Conservation (phyloP, 2,797 vertebrate genomes). For the Setipinna tenuifilis region DNA sequence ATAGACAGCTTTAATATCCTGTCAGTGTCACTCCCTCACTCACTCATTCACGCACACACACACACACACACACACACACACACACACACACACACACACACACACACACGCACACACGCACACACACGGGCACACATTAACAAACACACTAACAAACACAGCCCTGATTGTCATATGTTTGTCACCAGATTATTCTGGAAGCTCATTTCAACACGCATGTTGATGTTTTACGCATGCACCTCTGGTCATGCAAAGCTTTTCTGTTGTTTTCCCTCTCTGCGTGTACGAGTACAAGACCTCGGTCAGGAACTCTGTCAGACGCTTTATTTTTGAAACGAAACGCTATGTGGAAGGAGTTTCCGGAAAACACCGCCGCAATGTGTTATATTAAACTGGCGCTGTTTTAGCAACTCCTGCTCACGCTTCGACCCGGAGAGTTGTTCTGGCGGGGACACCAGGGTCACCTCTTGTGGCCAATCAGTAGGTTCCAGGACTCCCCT, state of each 20-base stretch:
- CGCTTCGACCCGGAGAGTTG: not conserved
- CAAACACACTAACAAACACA: not conserved
- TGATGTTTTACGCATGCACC: not conserved
- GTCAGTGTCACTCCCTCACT: constrained; percentile 46
- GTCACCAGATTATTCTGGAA: constrained; percentile 23
- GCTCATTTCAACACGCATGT: constrained; percentile 18
- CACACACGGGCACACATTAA: not conserved
- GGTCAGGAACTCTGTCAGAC: not conserved
- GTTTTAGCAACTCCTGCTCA: not conserved
- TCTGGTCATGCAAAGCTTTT: constrained; percentile 4
- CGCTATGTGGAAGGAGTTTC: not conserved
- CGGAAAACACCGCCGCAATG: not conserved
- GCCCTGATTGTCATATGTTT: constrained; percentile 16
- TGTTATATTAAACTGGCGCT: constrained; percentile 1
- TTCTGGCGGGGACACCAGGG: not conserved
- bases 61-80: constrained; percentile 28
- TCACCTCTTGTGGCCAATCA: constrained; percentile 34
- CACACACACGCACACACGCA: not conserved
- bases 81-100: constrained; percentile 25
- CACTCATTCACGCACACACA: not conserved
- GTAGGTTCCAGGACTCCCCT: constrained; percentile 47
- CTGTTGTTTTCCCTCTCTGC: not conserved
- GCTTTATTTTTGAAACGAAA: not conserved
- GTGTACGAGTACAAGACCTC: not conserved
- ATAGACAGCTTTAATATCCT: constrained; percentile 59